Conservation (phyloP, 2,113 vertebrate species). For the Rattus rattus region DNA sequence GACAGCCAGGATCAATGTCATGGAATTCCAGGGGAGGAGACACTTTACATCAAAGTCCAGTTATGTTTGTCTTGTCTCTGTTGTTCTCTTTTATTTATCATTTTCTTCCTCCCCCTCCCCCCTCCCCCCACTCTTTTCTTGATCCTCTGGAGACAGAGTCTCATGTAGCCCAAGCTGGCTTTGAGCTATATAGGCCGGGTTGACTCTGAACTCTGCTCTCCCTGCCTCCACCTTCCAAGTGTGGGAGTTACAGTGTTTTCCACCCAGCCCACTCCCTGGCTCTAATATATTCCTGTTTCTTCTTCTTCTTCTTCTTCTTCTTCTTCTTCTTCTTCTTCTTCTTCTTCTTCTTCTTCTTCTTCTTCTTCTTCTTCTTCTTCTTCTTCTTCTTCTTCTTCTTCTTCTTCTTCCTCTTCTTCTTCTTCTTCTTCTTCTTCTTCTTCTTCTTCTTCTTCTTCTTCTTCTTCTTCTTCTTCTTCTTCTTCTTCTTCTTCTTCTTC, state of each 20-base stretch:
- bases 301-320: too few species aligned
- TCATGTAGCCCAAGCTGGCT: not conserved
- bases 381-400: too few species aligned
- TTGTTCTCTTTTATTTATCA: not conserved
- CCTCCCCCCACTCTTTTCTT: not conserved
- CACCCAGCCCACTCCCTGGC: not conserved
- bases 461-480: too few species aligned
- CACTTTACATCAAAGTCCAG: not conserved
- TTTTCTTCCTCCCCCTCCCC: rapidly evolving
- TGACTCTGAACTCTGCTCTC: not conserved
- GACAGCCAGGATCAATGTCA: not conserved
- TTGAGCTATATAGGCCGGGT: not conserved
- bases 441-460: too few species aligned
- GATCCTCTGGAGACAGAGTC: not conserved
- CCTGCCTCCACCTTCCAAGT: not conserved
- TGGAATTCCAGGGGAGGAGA: not conserved
- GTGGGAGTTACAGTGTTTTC: too few species aligned
- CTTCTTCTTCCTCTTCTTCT: too few species aligned
- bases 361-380: too few species aligned
- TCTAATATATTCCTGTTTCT: not conserved
- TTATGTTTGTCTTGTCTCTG: not conserved
- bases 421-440: too few species aligned
- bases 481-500: too few species aligned
- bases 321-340: too few species aligned
- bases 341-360: too few species aligned